Percentiles rank a stretch among this genome's conserved stretches.
Conservation (phyloP, 2,888 invertebrate genomes). For the Rhamnusium bicolor region DNA sequence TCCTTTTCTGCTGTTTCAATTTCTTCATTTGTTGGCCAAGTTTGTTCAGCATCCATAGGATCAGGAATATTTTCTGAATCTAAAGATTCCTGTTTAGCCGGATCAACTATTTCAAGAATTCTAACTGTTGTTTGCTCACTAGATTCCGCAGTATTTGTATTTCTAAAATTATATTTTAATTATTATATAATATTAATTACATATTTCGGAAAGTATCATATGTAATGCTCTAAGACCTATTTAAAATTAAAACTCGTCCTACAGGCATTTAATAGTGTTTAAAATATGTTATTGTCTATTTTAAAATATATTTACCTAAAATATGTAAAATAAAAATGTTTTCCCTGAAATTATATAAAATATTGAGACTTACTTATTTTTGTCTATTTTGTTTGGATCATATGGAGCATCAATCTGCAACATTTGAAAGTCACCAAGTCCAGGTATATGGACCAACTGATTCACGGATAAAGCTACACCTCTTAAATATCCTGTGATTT, state of each 20-base stretch:
- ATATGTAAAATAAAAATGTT: no score
- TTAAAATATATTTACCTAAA: no score
- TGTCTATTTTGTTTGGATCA: slow-evolving; percentile 79
- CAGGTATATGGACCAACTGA: slow-evolving; percentile 90
- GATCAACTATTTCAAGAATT: slow-evolving; percentile 77
- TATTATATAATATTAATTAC: no score
- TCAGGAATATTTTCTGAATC: slow-evolving; percentile 87
- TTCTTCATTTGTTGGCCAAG: slow-evolving; percentile 96
- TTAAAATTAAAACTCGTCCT: no score
- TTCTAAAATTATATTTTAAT: slow-evolving; percentile 7
- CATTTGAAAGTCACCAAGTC: slow-evolving; percentile 95
- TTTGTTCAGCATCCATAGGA: slow-evolving; percentile 96
- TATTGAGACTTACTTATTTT: slow-evolving; percentile 71
- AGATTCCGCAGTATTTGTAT: no score
- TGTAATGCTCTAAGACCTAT: no score
- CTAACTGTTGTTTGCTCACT: slow-evolving; percentile 61
- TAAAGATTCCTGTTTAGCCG: slow-evolving; percentile 81
- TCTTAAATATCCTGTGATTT: slow-evolving; percentile 90
- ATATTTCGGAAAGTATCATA: no score
- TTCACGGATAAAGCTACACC: slow-evolving; percentile 90
- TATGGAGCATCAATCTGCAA: slow-evolving; percentile 80
- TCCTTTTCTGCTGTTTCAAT: slow-evolving; percentile 81
- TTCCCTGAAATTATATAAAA: no score
- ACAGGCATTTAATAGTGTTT: no score
- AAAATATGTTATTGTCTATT: no score